Evolutionary conservation across 2,888 invertebrate genomes (phyloP), one percentile per base, ranked within the genome.

Genomic region (Drosophila cracens): DNA sequence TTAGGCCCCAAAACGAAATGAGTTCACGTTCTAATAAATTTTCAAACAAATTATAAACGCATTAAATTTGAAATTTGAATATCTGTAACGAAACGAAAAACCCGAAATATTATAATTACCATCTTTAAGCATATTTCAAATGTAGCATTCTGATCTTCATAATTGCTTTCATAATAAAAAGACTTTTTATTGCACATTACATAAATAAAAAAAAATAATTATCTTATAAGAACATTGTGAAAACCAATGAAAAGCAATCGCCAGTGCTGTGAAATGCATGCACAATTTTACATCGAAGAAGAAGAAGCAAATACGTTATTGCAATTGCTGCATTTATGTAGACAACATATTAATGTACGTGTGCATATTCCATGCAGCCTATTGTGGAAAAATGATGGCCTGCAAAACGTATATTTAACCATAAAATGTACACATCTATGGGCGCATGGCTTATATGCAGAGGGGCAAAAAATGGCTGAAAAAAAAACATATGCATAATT

Each of bases 1-100:
- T 70, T 59, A 63, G 82, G 66, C 66, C 74, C 74, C 65, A 67
- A 67, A 67, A 60, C 54, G 46, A 76, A 80, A 87, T 83, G 80
- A 72, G 78, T 84, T 86, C 84, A 82, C 80, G 78, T 72, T 74
- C 78, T 81, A 82, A 86, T 86, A 81, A 86, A 76, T 83, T 81
- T 74, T 54, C 73, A 75, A 76, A 75, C 76, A 76, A 76, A 78
- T 76, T 83, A 82, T 69, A 70, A 74, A 76, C 67, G 65, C 63
- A 82, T 67, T 74, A 65, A 56, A 38, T 29, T 6, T 2, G 11
- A 54, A 38, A 54, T 54, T 25, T 21, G 34, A 53, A 53, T 34
- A 18, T 34, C 16, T 18, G 53, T 5, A 34, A 54, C 27, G 34
- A 6, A 54, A 27, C 16, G 25, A 36, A 3, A 4, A 3, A 16